A percentile compares a stretch with the other conserved stretches of the same genome.
Conservation (phyloP, 2,888 invertebrate genomes). For the Tenthredo scrophulariae region DNA sequence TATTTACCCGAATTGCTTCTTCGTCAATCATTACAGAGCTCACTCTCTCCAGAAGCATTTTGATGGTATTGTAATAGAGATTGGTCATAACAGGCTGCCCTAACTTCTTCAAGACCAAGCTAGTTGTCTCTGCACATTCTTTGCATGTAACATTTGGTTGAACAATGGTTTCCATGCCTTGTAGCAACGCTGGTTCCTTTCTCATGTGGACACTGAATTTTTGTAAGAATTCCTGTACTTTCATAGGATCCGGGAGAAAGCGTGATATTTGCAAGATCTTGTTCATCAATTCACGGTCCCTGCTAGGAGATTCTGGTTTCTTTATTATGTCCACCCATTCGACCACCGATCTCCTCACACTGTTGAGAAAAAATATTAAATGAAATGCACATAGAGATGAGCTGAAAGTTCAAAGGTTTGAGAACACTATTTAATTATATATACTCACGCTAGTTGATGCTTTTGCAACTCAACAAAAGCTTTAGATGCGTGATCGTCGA, state of each 20-base stretch:
- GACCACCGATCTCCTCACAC: slow-evolving; percentile 89
- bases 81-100: slow-evolving; percentile 97
- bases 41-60: slow-evolving; percentile 95
- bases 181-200: slow-evolving; percentile 85
- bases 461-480: slow-evolving; percentile 96
- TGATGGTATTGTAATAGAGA: slow-evolving; percentile 96
- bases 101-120: slow-evolving; percentile 91
- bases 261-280: slow-evolving; percentile 86
- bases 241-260: slow-evolving; percentile 94
- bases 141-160: slow-evolving; percentile 95
- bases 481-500: slow-evolving; percentile 97
- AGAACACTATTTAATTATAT: slow-evolving; percentile 31
- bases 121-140: slow-evolving; percentile 94
- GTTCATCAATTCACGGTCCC: slow-evolving; percentile 86
- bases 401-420: background rate
- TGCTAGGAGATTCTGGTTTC: slow-evolving; percentile 84
- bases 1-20: slow-evolving; percentile 87
- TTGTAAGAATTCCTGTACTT: slow-evolving; percentile 92
- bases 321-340: slow-evolving; percentile 93
- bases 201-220: slow-evolving; percentile 91
- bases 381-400: background rate
- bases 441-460: slow-evolving; percentile 87
- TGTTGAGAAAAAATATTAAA: slow-evolving; percentile 64
- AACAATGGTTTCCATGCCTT: slow-evolving; percentile 93
- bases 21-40: slow-evolving; percentile 98